Base-by-base conservation (phyloP, 1,140 invertebrate genomes). In the Schlechtendalia chinensis region DNA sequence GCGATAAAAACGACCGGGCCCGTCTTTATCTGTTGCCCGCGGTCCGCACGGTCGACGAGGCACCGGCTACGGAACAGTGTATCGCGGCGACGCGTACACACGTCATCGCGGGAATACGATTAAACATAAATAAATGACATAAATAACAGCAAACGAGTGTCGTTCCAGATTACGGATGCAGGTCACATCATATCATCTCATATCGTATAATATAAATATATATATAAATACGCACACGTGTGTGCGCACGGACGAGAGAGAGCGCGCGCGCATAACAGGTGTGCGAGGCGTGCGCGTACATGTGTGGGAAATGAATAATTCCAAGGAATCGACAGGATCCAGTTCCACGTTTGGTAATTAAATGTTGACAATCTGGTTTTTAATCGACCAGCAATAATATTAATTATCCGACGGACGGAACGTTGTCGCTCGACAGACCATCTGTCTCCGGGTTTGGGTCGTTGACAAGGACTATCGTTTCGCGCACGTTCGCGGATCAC, bases 301-400 rank as follows among this genome's bases (percentile, higher is more conserved):
- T 59, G 45, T 63, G 75, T 79, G 75, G 58, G 75, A 79, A 79
- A 79, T 79, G 75, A 79, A 79, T 79, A 79, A 79, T 79, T 79
- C 24, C 58, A 79, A 79, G 75, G 75, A 79, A 61, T 61, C 39
- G 54, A 63, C 75, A 16, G 58, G 39, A 63, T 79, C 75, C 56
- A 79, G 75, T 79, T 79, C 75, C 75, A 79, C 75, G 75, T 79
- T 79, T 61, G 75, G 75, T 79, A 79, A 79, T 79, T 79, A 79
- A 79, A 79, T 22, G 75, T 79, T 63, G 75, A 79, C 75, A 61
- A 50, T 63, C 75, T 63, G 75, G 75, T 79, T 79, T 79, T 63
- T 79, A 79, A 79, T 63, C 56, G 75, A 32, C 5, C 56, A 39
- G 27, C n/a, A 75, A 75, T 17, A 39, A 75, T 58, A 75, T 75